Evolutionary conservation across 2,113 vertebrate species (phyloP).

Genomic region (Engystomops pustulosus): DNA sequence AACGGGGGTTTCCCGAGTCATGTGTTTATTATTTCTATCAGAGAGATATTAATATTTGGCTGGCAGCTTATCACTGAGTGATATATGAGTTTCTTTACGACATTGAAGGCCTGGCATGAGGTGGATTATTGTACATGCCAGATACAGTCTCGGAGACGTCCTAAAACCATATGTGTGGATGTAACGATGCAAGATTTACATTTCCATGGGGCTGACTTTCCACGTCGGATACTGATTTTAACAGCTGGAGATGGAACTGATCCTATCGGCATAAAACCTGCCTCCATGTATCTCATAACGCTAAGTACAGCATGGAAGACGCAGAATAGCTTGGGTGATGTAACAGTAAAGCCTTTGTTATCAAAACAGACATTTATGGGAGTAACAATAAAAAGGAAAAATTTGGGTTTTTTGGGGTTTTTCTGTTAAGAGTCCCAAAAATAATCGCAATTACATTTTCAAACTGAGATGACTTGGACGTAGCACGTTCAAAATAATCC

Average conservation of each 20-base stretch:
- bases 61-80: slow-evolving; percentile 22
- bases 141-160: slow-evolving; percentile 8
- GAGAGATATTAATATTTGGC: slow-evolving; percentile 35
- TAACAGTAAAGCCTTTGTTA: too few species aligned
- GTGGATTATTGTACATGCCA: slow-evolving; percentile 8
- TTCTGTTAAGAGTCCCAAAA: too few species aligned
- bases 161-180: neutral
- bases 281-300: neutral
- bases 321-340: neutral
- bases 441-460: too few species aligned
- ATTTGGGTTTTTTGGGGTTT: too few species aligned
- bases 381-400: too few species aligned
- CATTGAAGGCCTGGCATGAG: slow-evolving; percentile 3
- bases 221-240: neutral
- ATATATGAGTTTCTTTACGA: neutral
- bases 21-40: slow-evolving; percentile 58
- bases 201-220: slow-evolving; percentile 19
- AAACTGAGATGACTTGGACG: too few species aligned
- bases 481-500: too few species aligned
- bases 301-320: neutral
- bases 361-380: too few species aligned
- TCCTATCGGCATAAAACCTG: slow-evolving; percentile 10
- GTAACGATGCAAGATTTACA: slow-evolving; percentile 21
- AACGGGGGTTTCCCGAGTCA: slow-evolving; percentile 36
- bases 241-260: slow-evolving; percentile 23